Evolutionary conservation across 37 sponge, comb jelly and placozoan genomes (phyloP), one percentile per base, ranked within the genome.

Genomic region (Theonella swinhoei): DNA sequence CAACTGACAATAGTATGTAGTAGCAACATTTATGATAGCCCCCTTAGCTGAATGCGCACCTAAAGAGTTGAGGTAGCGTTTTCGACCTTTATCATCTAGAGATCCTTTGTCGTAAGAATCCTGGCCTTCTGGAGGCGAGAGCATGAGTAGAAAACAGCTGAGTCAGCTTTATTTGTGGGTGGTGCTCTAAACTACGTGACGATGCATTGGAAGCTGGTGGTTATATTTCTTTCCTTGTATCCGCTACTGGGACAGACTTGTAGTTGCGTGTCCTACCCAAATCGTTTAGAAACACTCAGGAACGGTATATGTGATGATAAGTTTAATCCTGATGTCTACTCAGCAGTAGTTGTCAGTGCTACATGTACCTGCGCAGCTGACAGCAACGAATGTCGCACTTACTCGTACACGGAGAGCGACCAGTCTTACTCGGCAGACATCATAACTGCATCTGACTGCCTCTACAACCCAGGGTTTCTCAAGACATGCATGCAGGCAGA

Each of bases 51-150:
- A 22, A 39, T 23, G 74, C 88, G 35, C 43, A 88, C 89, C 89
- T 34, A 88, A 37, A 7, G 89, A 83, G 22, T 63, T 39, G 24
- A 88, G 73, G 59, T 88, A 88, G 19, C 54, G 59, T 62, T 81
- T 38, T 71, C 63, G 67, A 25, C 83, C 83, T 40, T 77, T 83
- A 1, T 37, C 77, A 28, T 88, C 78, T 7, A 88, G 62, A 33
- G 83, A 72, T 70, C 32, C 70, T 25, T 33, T 38, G 22, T 81
- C 77, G 8, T 22, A 24, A 31, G 35, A 58, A 28, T 63, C 66
- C 2, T 24, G 30, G 30, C 62, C 78, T 42, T 77, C 70, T 22
- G 89, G 89, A 61, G 89, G 54, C 54, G 54, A 14, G 54, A 47
- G 54, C 54, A 47, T 47, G 11, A 47, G 54, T 47, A 47, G 54